Evolutionary conservation across 2,797 vertebrate genomes (phyloP).

Genomic region (Paramormyrops hopkinsi): DNA sequence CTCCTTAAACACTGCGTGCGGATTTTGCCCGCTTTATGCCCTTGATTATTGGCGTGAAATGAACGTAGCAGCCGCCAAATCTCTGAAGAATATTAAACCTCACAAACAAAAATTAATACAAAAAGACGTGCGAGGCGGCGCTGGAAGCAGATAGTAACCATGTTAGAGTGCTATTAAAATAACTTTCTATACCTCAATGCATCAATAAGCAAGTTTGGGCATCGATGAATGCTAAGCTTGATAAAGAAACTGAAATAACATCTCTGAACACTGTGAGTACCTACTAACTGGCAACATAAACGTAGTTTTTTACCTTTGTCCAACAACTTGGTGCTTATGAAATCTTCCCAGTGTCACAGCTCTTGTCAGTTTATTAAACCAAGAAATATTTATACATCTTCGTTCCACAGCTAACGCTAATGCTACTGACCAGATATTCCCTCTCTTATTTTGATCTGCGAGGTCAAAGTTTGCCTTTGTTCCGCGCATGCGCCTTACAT

Average conservation of each 20-base stretch:
- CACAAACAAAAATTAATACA: neutral
- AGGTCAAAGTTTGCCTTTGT: neutral
- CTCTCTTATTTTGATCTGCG: conserved; percentile 5
- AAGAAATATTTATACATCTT: neutral
- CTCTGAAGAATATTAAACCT: neutral
- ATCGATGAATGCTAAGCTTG: neutral
- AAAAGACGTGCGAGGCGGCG: neutral
- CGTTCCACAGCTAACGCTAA: neutral
- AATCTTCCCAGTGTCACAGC: neutral
- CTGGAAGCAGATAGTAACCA: neutral
- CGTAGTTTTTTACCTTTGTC: neutral
- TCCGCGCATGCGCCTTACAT: neutral
- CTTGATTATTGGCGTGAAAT: neutral
- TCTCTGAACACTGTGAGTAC: neutral
- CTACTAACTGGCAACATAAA: neutral
- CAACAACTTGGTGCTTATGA: neutral
- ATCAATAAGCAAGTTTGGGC: neutral
- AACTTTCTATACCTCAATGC: neutral
- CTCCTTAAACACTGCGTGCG: neutral
- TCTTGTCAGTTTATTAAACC: neutral
- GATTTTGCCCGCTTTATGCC: neutral
- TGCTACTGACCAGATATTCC: neutral
- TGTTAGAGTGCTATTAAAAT: neutral
- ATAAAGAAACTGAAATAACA: neutral
- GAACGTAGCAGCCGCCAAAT: neutral